Percentiles rank a stretch among this genome's conserved stretches.
Evolutionary conservation across 2,113 vertebrate species (phyloP).

Genomic region (Psophia crepitans): DNA sequence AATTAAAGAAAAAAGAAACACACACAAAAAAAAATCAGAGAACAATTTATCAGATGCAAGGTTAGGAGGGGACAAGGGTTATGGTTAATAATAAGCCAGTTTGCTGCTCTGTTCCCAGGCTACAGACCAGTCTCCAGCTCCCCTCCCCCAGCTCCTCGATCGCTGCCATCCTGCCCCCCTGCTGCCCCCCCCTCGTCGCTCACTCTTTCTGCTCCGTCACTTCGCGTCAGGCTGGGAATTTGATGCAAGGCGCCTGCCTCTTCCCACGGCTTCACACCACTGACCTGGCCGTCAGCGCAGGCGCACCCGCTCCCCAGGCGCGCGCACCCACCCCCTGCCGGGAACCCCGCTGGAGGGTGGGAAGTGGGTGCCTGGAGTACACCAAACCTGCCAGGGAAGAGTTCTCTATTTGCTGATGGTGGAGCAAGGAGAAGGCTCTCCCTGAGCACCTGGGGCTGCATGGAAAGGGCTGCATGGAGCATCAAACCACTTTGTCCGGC

Average conservation of each 20-base stretch:
- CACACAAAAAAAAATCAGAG: neutral
- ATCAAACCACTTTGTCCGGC: neutral
- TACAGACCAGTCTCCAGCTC: neutral
- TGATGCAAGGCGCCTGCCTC: neutral
- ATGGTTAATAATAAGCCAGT: conserved; percentile 21
- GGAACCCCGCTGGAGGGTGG: accelerated
- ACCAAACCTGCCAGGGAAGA: neutral
- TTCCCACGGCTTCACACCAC: neutral
- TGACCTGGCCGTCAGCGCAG: accelerated
- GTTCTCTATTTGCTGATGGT: neutral
- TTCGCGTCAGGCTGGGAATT: neutral
- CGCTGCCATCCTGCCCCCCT: neutral
- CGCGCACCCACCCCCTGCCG: neutral
- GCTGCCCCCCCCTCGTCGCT: neutral
- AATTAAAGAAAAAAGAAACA: neutral
- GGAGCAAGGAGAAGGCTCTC: neutral
- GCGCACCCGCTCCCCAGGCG: accelerated
- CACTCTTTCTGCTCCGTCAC: conserved; percentile 18
- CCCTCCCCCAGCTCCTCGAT: neutral
- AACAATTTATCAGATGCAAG: conserved; percentile 24
- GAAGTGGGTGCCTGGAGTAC: neutral
- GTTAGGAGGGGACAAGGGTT: conserved; percentile 15
- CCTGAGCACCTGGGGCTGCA: neutral
- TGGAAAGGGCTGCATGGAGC: neutral
- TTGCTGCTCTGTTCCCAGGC: neutral